phyloP scores from a whole-genome alignment of 2,888 invertebrate species.

The Ornithoptera priamus region DNA sequence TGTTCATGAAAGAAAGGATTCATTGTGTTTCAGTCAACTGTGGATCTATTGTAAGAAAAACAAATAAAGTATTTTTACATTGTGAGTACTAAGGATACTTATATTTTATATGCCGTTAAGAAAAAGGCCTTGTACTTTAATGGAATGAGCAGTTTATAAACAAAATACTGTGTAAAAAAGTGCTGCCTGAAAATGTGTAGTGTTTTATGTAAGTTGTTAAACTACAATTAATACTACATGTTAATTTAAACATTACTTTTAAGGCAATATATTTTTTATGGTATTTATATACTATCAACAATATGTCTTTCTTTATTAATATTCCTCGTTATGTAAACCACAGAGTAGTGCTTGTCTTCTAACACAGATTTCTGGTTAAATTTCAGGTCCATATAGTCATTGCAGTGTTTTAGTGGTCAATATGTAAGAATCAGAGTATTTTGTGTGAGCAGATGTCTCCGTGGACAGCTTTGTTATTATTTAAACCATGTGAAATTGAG shows the following conservation, averaged over 20 bases:
- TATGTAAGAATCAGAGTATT: not conserved
- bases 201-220: too few relatives aligned
- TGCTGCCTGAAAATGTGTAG: not conserved
- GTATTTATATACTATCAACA: too few relatives aligned
- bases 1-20: not conserved
- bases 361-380: too few relatives aligned
- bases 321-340: too few relatives aligned
- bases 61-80: constrained; percentile 7
- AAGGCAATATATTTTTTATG: too few relatives aligned
- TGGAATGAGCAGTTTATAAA: not conserved
- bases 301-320: too few relatives aligned
- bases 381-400: too few relatives aligned
- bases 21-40: constrained; percentile 13
- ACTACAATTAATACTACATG: too few relatives aligned
- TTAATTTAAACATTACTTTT: too few relatives aligned
- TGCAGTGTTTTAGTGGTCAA: not conserved
- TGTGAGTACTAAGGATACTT: constrained; percentile 1
- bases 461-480: not conserved
- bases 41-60: constrained; percentile 6
- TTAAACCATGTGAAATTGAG: not conserved
- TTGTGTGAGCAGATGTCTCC: not conserved
- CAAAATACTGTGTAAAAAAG: not conserved
- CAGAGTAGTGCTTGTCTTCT: too few relatives aligned
- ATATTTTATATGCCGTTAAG: not conserved
- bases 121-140: not conserved